Conservation (phyloP, 2,113 vertebrate species). For the Apodemus speciosus region DNA sequence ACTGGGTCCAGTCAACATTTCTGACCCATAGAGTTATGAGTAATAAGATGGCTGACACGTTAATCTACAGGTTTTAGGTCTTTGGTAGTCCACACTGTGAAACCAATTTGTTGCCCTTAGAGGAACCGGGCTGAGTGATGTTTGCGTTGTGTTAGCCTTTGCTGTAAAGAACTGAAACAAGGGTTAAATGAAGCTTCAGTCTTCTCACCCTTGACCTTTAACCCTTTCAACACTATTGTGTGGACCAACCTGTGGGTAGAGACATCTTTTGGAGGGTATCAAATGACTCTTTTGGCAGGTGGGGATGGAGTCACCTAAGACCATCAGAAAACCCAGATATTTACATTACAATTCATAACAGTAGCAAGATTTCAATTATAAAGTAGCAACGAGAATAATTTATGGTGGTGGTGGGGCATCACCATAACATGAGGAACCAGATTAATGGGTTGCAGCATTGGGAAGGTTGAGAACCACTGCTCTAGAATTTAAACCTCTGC, state of each 20-base stretch:
- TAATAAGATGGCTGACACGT: neutral
- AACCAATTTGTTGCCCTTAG: neutral
- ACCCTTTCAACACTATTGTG: neutral
- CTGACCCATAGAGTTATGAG: neutral
- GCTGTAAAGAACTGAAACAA: neutral
- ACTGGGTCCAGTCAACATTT: neutral
- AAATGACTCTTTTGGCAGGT: neutral
- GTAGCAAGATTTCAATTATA: too few species aligned
- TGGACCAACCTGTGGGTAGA: neutral
- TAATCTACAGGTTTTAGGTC: neutral
- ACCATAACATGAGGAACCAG: neutral
- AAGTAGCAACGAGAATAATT: neutral
- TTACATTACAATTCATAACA: too few species aligned
- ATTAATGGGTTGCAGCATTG: neutral
- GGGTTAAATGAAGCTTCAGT: neutral
- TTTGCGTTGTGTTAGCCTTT: neutral
- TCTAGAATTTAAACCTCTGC: neutral
- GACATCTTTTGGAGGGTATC: neutral
- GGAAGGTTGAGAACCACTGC: neutral
- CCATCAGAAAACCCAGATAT: too few species aligned
- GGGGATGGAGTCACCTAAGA: too few species aligned
- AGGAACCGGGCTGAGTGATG: neutral
- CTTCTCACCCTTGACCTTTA: neutral
- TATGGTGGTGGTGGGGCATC: neutral
- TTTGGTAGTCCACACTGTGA: neutral